phyloP scores from a whole-genome alignment of 2,113 vertebrate genomes.

The Colossoma macropomum region DNA sequence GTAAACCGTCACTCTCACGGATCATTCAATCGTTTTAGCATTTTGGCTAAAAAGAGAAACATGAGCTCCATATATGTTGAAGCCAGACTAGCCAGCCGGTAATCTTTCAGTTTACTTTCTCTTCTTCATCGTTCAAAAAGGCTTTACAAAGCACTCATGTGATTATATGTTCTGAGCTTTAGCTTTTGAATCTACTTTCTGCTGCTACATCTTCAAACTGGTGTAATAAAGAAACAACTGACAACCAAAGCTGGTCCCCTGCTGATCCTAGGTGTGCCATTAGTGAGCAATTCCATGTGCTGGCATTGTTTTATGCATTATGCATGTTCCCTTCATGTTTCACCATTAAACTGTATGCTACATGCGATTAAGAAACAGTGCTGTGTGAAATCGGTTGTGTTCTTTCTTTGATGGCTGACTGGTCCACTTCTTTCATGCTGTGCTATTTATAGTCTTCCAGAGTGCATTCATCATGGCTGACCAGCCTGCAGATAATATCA shows the following conservation, averaged over 20 bases:
- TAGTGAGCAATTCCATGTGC: not conserved
- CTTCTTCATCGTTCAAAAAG: not conserved
- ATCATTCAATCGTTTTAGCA: not conserved
- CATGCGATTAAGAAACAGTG: not conserved
- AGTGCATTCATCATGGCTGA: constrained; percentile 68
- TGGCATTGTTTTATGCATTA: not conserved
- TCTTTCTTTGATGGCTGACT: constrained; percentile 38
- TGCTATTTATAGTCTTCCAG: constrained; percentile 49
- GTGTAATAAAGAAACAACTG: not conserved
- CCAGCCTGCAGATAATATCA: constrained; percentile 53
- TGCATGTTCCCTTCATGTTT: not conserved
- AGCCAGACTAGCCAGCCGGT: not conserved
- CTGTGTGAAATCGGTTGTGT: constrained; percentile 29
- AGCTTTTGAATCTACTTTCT: not conserved
- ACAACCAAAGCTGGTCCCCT: not conserved
- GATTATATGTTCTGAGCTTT: not conserved
- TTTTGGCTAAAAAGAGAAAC: not conserved
- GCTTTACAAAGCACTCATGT: not conserved
- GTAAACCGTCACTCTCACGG: not conserved
- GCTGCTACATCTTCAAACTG: not conserved
- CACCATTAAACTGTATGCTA: not conserved
- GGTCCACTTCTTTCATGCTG: constrained; percentile 42
- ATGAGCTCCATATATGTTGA: not conserved
- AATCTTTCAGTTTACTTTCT: not conserved
- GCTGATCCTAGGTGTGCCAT: not conserved